Evolutionary conservation across 2,888 invertebrate genomes (phyloP), one percentile per base, ranked within the genome.

Genomic region (Syrphus vitripennis): DNA sequence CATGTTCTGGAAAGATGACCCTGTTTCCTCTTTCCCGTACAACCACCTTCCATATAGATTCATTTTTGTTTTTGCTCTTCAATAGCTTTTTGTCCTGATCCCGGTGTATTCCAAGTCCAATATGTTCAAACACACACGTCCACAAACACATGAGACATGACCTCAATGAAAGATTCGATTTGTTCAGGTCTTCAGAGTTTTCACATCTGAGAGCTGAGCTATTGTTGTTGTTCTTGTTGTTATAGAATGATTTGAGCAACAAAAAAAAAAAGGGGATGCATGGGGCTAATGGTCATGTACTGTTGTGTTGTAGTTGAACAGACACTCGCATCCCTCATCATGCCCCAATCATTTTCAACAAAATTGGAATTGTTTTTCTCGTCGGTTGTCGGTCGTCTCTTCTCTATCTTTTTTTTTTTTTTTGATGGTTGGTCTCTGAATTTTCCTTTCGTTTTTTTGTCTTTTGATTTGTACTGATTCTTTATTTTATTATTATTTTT

Each of bases 111-210:
- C 37, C 21, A 29, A 57, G 70, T 75, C 80, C 84, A 84, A 84
- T 84, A 84, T 80, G 84, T 71, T 83, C 50, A 70, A 79, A 67
- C 50, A 50, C 50, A 50, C 67, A 67, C 67, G 67, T 67, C 65
- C 70, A 34, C 59, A n/a, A n/a, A 59, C 80, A 76, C 67, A 76
- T 80, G 80, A 59, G 76, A 76, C 67, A 76, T 84, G 84, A 80
- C 84, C 80, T 80, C 76, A 71, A 80, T 80, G 71, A 67, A 59
- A 67, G 71, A 59, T 80, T 80, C 80, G 80, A 84, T 84, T 84
- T 72, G 80, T 80, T 80, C 48, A 57, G 31, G 40, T 40, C 55
- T 42, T 31, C 40, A 45, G 45, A 53, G 10, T 45, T 45, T 40
- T 42, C 21, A 48, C 65, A 16, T 50, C 42, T 42, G 40, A 31